phyloP scores from a whole-genome alignment of 2,888 invertebrate species.

The Phorcus lineatus region DNA sequence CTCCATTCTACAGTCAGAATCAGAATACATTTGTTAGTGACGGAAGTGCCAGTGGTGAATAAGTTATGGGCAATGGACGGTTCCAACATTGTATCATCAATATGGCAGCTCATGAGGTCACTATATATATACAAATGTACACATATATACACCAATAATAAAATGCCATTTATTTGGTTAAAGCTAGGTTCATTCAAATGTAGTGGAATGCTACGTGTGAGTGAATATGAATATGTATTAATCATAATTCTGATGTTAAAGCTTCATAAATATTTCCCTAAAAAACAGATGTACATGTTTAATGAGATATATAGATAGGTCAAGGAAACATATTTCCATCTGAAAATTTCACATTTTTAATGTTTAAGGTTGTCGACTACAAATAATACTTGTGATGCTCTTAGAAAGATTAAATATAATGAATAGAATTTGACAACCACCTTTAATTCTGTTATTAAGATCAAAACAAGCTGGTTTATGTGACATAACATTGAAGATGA shows the following conservation, averaged over 20 bases:
- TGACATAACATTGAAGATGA: too few relatives aligned
- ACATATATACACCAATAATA: background rate
- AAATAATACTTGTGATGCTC: too few relatives aligned
- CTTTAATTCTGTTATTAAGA: too few relatives aligned
- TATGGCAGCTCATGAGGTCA: background rate
- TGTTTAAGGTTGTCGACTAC: too few relatives aligned
- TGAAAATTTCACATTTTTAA: too few relatives aligned
- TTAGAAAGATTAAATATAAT: too few relatives aligned
- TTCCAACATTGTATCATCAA: background rate
- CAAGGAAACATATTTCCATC: too few relatives aligned
- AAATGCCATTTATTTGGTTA: background rate
- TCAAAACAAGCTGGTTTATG: too few relatives aligned
- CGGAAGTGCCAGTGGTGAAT: background rate
- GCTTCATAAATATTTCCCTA: background rate
- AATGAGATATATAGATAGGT: background rate
- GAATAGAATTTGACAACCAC: too few relatives aligned
- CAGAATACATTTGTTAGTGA: background rate
- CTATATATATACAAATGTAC: background rate
- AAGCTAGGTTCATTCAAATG: background rate
- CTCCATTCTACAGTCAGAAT: too few relatives aligned
- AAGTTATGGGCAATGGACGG: background rate
- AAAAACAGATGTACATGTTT: background rate
- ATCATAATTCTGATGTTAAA: background rate
- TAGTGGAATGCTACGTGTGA: background rate
- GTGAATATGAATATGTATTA: background rate